phyloP scores from a whole-genome alignment of 1,140 invertebrate species.

The Zaprionus lachaisei region DNA sequence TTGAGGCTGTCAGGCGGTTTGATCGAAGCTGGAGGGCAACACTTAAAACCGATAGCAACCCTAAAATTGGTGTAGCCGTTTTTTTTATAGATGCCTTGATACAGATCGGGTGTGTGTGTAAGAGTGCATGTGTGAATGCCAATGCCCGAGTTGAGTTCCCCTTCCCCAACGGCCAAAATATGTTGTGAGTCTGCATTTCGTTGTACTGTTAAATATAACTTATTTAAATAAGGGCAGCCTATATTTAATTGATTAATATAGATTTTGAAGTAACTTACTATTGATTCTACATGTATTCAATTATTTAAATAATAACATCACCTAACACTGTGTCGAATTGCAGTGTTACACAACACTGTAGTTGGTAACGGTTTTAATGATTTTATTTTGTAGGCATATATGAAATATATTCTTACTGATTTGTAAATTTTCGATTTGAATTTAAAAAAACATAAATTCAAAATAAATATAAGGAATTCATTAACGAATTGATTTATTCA shows the following conservation, averaged over 20 bases:
- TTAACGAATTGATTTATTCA: not conserved
- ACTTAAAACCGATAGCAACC: slow-evolving; percentile 42
- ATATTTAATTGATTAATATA: not conserved
- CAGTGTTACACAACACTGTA: not conserved
- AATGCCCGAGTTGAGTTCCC: slow-evolving; percentile 2
- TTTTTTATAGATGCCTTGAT: slow-evolving; percentile 13
- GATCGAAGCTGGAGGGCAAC: slow-evolving; percentile 41
- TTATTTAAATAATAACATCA: slow-evolving; percentile 6
- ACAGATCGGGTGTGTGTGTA: not conserved
- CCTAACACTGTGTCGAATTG: not conserved
- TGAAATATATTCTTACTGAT: not conserved
- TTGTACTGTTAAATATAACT: not conserved
- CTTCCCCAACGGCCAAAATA: not conserved
- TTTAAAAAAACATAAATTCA: not conserved
- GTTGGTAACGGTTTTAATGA: not conserved
- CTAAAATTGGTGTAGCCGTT: slow-evolving; percentile 32
- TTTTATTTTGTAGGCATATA: no score
- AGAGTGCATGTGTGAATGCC: slow-evolving; percentile 22
- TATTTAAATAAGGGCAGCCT: not conserved
- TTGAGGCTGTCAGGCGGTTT: slow-evolving; percentile 23
- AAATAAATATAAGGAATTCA: not conserved
- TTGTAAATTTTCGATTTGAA: not conserved
- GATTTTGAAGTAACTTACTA: not conserved
- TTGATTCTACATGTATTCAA: slow-evolving; percentile 1
- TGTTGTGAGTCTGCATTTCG: not conserved